These are phyloP conservation scores for Petromus typicus DNA, from an alignment of 2,113 vertebrate species.

Conservation along the genomic window DNA sequence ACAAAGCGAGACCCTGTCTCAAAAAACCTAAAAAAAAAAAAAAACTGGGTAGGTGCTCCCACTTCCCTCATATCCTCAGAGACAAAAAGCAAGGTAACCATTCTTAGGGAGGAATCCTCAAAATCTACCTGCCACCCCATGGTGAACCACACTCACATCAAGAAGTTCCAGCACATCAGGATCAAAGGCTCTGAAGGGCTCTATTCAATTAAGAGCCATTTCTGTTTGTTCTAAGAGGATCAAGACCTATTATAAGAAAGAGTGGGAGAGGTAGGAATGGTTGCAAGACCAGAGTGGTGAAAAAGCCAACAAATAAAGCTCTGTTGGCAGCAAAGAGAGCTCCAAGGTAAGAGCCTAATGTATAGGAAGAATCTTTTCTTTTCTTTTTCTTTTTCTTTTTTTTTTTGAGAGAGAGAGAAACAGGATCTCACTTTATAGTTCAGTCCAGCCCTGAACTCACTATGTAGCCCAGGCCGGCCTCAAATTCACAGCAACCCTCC, in stretches of 20 bases:
- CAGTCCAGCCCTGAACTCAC: too few relatives aligned
- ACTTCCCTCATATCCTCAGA: not conserved
- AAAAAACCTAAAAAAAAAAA: too few relatives aligned
- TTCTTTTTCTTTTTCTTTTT: too few relatives aligned
- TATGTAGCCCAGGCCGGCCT: too few relatives aligned
- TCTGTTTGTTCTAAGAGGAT: not conserved
- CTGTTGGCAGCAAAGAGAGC: not conserved
- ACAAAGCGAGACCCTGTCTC: too few relatives aligned
- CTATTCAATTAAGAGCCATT: not conserved
- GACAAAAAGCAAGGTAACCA: not conserved
- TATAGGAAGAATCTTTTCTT: not conserved
- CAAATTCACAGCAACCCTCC: too few relatives aligned
- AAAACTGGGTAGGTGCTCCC: not conserved
- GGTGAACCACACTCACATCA: not conserved
- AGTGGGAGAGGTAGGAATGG: not conserved
- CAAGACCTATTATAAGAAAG: not conserved
- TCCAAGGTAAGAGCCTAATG: not conserved
- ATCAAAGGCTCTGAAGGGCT: not conserved
- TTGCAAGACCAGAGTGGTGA: too few relatives aligned
- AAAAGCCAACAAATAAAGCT: not conserved
- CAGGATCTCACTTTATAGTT: too few relatives aligned
- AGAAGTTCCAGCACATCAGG: fast-evolving
- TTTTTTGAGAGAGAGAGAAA: too few relatives aligned
- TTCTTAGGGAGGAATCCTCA: not conserved
- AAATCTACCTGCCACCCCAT: not conserved